phyloP scores from a whole-genome alignment of 1,140 invertebrate species.

The Rhynchophorus ferrugineus region DNA sequence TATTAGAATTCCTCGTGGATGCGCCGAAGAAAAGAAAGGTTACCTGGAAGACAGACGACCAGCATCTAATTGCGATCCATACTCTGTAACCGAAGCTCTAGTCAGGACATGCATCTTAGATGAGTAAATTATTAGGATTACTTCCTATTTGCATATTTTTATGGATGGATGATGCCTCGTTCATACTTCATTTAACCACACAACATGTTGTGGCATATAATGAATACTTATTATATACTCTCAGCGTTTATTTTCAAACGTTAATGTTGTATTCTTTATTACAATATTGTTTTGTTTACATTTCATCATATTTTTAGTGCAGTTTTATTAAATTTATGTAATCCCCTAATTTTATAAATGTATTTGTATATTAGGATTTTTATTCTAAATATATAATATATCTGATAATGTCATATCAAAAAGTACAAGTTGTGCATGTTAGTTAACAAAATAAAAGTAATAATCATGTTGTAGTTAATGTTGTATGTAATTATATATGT shows the following conservation, averaged over 20 bases:
- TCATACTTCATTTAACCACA: too few relatives aligned
- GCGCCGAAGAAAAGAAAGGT: conserved; percentile 81
- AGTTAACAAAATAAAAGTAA: neutral
- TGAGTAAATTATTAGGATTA: conserved; percentile 47
- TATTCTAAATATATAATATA: neutral
- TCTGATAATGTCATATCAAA: neutral
- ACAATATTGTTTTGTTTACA: too few relatives aligned
- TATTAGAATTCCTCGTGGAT: conserved; percentile 73
- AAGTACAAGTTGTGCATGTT: neutral
- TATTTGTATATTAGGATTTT: neutral
- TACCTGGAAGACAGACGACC: conserved; percentile 92
- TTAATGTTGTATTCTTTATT: too few relatives aligned
- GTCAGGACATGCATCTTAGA: conserved; percentile 59
- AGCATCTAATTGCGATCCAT: conserved; percentile 86
- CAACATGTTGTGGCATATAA: too few relatives aligned
- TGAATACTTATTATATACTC: neutral
- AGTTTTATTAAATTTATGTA: too few relatives aligned
- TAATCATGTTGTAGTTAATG: neutral
- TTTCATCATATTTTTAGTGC: too few relatives aligned
- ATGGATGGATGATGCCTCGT: too few relatives aligned
- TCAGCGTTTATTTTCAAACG: neutral
- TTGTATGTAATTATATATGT: neutral
- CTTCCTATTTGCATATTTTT: too few relatives aligned
- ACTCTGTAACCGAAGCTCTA: conserved; percentile 59
- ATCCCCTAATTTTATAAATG: neutral